Conservation (phyloP, 2,888 invertebrate species). For the Portevinia maculata region DNA sequence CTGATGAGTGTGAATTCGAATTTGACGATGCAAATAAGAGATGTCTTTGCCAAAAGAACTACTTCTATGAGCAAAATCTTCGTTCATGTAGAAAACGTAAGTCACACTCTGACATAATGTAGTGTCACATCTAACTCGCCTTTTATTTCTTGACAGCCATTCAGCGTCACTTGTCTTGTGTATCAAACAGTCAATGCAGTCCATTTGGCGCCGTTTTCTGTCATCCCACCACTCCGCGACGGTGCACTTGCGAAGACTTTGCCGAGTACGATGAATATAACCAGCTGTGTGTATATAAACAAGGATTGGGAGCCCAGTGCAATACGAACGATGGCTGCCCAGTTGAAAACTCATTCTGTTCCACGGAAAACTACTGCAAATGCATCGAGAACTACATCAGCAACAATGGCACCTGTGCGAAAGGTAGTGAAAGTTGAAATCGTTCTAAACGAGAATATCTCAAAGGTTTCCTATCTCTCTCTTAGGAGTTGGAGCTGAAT, state of each 20-base stretch:
- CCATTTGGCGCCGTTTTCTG: slow-evolving; percentile 81
- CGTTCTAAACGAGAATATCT: background rate
- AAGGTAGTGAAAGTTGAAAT: slow-evolving; percentile 75
- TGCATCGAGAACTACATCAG: slow-evolving; percentile 78
- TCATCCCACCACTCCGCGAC: slow-evolving; percentile 78
- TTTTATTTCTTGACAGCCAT: slow-evolving; percentile 75
- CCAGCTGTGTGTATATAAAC: slow-evolving; percentile 80
- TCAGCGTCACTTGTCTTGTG: slow-evolving; percentile 80
- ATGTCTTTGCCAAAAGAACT: slow-evolving; percentile 81
- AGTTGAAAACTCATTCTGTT: slow-evolving; percentile 79
- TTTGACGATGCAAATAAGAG: slow-evolving; percentile 78
- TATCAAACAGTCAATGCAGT: slow-evolving; percentile 81
- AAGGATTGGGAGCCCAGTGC: slow-evolving; percentile 80
- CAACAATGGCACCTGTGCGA: slow-evolving; percentile 77
- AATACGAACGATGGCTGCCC: slow-evolving; percentile 78
- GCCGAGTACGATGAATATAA: slow-evolving; percentile 79
- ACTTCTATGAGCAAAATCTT: slow-evolving; percentile 79
- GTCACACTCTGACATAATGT: slow-evolving; percentile 41
- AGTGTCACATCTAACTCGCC: background rate
- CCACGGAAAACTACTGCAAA: slow-evolving; percentile 78
- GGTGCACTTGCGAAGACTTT: slow-evolving; percentile 81
- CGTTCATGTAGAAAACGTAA: slow-evolving; percentile 81
- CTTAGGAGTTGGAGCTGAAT: slow-evolving; percentile 79
- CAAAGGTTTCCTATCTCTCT: background rate
- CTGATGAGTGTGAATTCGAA: slow-evolving; percentile 79